A percentile compares a stretch with the other conserved stretches of the same genome.
These are phyloP conservation scores for Maccullochella peelii DNA, from an alignment of 2,113 vertebrate genomes.

Conservation along the genomic window DNA sequence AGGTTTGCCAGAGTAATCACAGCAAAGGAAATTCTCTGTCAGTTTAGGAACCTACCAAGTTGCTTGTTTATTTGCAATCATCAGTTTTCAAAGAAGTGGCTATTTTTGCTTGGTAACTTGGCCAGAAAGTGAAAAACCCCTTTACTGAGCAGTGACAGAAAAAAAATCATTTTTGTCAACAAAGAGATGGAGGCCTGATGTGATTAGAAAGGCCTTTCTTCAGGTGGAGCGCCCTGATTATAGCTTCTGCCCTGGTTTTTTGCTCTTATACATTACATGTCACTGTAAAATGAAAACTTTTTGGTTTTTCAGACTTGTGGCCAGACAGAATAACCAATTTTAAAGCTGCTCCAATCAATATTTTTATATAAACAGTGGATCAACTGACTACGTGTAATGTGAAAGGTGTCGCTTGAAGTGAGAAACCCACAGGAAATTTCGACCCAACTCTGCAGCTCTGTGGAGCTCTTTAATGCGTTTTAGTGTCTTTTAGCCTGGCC, in stretches of 20 bases:
- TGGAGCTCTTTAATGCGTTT: not conserved
- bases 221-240: not conserved
- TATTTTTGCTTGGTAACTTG: not conserved
- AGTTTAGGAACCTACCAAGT: not conserved
- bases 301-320: not conserved
- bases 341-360: not conserved
- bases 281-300: not conserved
- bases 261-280: not conserved
- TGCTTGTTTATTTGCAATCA: not conserved
- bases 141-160: not conserved
- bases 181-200: not conserved
- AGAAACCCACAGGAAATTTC: too few species aligned
- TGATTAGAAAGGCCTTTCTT: not conserved
- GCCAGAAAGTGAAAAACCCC: not conserved
- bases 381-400: too few species aligned
- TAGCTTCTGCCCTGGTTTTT: not conserved
- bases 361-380: not conserved
- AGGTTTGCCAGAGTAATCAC: constrained; percentile 1
- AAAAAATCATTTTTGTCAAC: not conserved
- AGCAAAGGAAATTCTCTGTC: not conserved
- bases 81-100: not conserved
- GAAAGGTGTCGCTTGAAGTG: too few species aligned
- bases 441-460: not conserved
- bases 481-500: too few species aligned
- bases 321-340: not conserved